These are phyloP conservation scores for Engystomops pustulosus DNA, from an alignment of 2,113 vertebrate genomes.

Conservation along the genomic window DNA sequence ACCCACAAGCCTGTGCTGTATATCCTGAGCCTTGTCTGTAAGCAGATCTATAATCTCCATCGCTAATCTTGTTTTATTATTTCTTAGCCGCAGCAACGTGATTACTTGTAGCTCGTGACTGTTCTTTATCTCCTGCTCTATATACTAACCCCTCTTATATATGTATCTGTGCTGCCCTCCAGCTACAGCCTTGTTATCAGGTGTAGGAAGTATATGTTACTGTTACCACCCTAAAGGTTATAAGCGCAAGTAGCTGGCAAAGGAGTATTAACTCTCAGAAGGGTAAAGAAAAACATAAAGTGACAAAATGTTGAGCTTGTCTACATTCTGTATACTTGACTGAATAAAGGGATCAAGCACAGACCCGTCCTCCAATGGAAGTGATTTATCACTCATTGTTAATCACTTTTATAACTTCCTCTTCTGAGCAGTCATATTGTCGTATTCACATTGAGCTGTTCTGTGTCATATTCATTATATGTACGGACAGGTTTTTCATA, in stretches of 20 bases:
- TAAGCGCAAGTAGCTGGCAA: neutral
- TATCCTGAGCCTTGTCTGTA: constrained; percentile 5
- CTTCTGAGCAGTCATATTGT: too few species aligned
- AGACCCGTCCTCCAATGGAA: too few species aligned
- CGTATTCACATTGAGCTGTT: too few species aligned
- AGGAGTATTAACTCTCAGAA: neutral
- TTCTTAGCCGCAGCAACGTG: constrained; percentile 11
- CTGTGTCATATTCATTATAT: too few species aligned
- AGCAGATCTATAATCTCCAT: constrained; percentile 41
- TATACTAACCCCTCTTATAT: neutral
- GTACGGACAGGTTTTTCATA: too few species aligned
- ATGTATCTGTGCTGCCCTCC: neutral
- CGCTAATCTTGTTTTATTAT: constrained; percentile 44
- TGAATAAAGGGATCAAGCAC: too few species aligned
- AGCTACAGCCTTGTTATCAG: neutral
- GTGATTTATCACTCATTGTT: too few species aligned
- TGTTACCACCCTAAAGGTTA: neutral
- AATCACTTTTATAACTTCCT: too few species aligned
- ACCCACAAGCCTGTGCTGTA: constrained; percentile 8
- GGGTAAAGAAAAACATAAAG: neutral
- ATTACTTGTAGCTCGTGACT: neutral
- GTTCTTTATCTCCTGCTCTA: neutral
- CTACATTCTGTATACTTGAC: too few species aligned
- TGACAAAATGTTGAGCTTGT: neutral
- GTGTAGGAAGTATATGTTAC: neutral